A percentile compares a stretch with the other conserved stretches of the same genome.
phyloP scores from a whole-genome alignment of 2,888 invertebrate genomes.

The Lordiphosa fenestrarum region DNA sequence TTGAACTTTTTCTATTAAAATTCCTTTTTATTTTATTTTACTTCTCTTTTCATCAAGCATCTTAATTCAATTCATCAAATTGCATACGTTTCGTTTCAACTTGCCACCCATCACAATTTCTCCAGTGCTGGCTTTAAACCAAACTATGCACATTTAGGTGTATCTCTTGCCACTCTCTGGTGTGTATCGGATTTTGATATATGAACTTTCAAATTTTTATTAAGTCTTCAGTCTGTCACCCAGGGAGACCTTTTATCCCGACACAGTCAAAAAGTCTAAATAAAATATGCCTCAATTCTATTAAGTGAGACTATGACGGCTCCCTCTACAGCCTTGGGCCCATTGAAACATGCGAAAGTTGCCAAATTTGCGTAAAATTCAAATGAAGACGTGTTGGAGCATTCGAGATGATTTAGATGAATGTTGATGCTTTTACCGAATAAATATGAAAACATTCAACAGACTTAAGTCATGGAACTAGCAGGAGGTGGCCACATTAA shows the following conservation, averaged over 20 bases:
- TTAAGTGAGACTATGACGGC: slow-evolving; percentile 35
- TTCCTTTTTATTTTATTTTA: too few relatives aligned
- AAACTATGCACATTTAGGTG: too few relatives aligned
- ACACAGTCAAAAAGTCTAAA: slow-evolving; percentile 24
- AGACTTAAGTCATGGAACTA: not conserved
- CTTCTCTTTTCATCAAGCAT: too few relatives aligned
- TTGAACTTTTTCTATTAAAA: too few relatives aligned
- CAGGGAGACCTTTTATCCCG: slow-evolving; percentile 53
- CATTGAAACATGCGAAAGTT: slow-evolving; percentile 32
- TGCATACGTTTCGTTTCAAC: too few relatives aligned
- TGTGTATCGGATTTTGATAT: slow-evolving; percentile 27
- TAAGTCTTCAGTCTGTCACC: slow-evolving; percentile 36
- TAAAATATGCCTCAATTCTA: slow-evolving; percentile 52
- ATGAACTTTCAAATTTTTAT: slow-evolving; percentile 36
- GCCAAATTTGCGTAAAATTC: slow-evolving; percentile 56
- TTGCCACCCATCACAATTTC: not conserved
- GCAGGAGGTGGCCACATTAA: slow-evolving; percentile 24
- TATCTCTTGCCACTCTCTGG: slow-evolving; percentile 6
- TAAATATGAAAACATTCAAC: slow-evolving; percentile 5
- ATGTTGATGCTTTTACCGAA: slow-evolving; percentile 35
- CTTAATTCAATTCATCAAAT: slow-evolving; percentile 16
- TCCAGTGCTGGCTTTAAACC: slow-evolving; percentile 1
- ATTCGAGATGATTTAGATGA: slow-evolving; percentile 31
- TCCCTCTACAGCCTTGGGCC: slow-evolving; percentile 10
- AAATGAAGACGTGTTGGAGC: slow-evolving; percentile 36